phyloP scores from a whole-genome alignment of 2,888 invertebrate genomes.

The Hydropsyche betteni region DNA sequence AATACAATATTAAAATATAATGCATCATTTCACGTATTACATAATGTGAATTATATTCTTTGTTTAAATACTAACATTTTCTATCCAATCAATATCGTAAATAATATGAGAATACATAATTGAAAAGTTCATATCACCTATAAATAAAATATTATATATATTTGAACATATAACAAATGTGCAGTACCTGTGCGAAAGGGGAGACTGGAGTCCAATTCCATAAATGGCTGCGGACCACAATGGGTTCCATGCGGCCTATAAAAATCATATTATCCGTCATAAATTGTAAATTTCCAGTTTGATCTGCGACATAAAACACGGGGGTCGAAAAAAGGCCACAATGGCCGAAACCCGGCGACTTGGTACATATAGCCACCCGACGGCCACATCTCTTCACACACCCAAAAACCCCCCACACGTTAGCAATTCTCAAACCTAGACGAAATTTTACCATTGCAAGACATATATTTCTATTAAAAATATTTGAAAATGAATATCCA shows the following conservation, averaged over 20 bases:
- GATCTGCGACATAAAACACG: conserved; percentile 45
- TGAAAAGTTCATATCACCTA: background rate
- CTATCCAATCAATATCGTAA: too few relatives aligned
- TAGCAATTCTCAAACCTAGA: background rate
- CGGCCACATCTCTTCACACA: background rate
- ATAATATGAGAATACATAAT: too few relatives aligned
- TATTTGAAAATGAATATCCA: too few relatives aligned
- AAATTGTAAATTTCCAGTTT: conserved; percentile 49
- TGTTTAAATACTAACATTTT: too few relatives aligned
- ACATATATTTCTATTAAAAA: too few relatives aligned
- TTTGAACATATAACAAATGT: background rate
- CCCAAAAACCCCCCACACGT: background rate
- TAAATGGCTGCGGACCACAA: conserved; percentile 45
- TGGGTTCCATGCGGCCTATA: conserved; percentile 43
- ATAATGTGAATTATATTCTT: too few relatives aligned
- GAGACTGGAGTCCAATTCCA: conserved; percentile 39
- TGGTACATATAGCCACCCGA: background rate
- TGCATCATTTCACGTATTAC: too few relatives aligned
- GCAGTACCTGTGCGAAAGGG: background rate
- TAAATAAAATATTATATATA: background rate
- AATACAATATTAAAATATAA: too few relatives aligned
- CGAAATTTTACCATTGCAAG: too few relatives aligned
- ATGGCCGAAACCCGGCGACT: conserved; percentile 35
- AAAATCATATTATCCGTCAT: conserved; percentile 48
- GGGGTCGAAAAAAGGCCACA: conserved; percentile 25